A percentile compares a stretch with the other conserved stretches of the same genome.
phyloP scores from a whole-genome alignment of 2,113 vertebrate species.

The Rhinopithecus roxellana region DNA sequence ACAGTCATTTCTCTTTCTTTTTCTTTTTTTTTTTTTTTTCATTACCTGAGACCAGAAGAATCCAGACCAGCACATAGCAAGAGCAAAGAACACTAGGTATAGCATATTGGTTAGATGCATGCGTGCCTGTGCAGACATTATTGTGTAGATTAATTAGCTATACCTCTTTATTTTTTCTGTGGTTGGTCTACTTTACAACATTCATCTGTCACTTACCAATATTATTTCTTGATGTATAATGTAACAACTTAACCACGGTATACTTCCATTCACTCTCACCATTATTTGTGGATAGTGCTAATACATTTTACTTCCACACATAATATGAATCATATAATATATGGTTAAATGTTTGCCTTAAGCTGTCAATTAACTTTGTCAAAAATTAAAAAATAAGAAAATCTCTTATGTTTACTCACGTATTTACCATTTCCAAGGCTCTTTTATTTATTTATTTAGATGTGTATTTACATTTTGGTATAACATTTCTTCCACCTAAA shows the following conservation, averaged over 20 bases:
- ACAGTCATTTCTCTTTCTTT: neutral
- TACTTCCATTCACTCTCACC: neutral
- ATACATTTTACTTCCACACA: neutral
- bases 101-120: neutral
- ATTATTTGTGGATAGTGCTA: neutral
- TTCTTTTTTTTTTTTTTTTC: neutral
- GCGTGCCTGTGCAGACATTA: neutral
- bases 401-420: neutral
- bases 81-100: neutral
- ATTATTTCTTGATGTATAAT: neutral
- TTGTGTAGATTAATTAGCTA: neutral
- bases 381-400: neutral
- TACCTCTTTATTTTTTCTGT: neutral
- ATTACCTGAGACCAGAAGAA: neutral
- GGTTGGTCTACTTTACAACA: neutral
- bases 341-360: neutral
- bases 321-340: neutral
- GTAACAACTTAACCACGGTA: neutral
- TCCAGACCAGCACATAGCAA: neutral
- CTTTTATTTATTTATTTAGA: neutral
- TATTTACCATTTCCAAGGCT: neutral
- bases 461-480: neutral
- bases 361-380: neutral
- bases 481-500: neutral
- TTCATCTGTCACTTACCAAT: neutral